Conservation (phyloP, 2,113 vertebrate species). For the Lucifuga dentata region DNA sequence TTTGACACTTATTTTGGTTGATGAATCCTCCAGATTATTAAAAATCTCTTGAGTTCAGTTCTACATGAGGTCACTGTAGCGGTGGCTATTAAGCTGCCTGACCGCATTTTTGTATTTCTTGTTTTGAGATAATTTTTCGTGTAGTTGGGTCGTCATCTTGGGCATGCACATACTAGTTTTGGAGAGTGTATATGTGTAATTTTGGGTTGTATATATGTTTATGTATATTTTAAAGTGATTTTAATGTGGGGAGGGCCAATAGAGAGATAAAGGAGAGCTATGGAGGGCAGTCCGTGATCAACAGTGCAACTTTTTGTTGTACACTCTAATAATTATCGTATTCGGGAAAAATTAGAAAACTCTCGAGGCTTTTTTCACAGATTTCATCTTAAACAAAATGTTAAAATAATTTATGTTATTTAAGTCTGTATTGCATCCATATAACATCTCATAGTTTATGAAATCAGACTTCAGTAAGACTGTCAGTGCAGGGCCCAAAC, state of each 20-base stretch:
- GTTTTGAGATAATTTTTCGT: not conserved
- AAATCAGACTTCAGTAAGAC: not conserved
- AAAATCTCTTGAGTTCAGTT: slow-evolving; percentile 56
- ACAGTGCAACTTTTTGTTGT: no score
- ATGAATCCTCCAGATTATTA: slow-evolving; percentile 75
- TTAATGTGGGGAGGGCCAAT: slow-evolving; percentile 6
- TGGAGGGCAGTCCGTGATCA: no score
- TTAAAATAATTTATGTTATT: not conserved
- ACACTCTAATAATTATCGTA: no score
- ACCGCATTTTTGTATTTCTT: slow-evolving; percentile 38
- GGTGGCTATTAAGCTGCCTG: slow-evolving; percentile 29
- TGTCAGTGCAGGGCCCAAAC: not conserved
- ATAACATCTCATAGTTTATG: not conserved
- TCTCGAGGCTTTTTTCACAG: not conserved
- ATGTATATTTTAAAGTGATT: slow-evolving; percentile 16
- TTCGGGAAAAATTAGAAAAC: slow-evolving; percentile 31
- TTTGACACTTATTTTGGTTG: slow-evolving; percentile 75
- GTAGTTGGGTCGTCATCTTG: not conserved
- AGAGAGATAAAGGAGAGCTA: slow-evolving; percentile 3
- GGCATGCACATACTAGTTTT: no score
- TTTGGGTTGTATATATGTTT: not conserved
- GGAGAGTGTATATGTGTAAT: not conserved
- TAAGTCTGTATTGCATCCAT: not conserved
- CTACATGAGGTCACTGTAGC: slow-evolving; percentile 56
- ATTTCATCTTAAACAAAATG: slow-evolving; percentile 1